These are phyloP conservation scores for Lepetodrilus schrolli DNA, from an alignment of 2,888 invertebrate genomes.

Conservation along the genomic window DNA sequence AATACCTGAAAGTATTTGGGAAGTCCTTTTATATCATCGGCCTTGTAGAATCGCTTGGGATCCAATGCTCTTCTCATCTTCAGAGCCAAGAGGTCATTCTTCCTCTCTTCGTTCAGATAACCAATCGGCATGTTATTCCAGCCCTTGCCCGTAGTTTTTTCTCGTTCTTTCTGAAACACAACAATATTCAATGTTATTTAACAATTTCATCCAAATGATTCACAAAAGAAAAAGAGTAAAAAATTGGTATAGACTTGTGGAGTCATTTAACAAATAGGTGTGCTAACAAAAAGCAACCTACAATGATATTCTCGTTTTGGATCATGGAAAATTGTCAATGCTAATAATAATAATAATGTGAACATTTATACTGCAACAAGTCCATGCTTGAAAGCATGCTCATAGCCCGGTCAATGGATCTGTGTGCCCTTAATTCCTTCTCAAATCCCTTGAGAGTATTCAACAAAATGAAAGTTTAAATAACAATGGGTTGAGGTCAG, in stretches of 20 bases:
- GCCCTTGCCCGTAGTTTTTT: slow-evolving; percentile 86
- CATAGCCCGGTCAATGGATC: too few species aligned
- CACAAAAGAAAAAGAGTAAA: background rate
- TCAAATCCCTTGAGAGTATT: too few species aligned
- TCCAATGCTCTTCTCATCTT: slow-evolving; percentile 94
- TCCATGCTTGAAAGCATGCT: too few species aligned
- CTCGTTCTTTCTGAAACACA: slow-evolving; percentile 78
- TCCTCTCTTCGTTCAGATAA: slow-evolving; percentile 90
- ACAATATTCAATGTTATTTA: background rate
- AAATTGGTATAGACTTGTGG: background rate
- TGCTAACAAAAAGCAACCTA: too few species aligned
- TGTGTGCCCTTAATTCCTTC: too few species aligned
- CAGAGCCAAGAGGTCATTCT: slow-evolving; percentile 89
- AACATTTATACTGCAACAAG: too few species aligned
- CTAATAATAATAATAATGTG: too few species aligned
- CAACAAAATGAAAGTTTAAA: too few species aligned
- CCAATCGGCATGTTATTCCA: slow-evolving; percentile 94
- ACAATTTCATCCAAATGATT: background rate
- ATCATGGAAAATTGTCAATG: background rate
- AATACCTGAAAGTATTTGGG: slow-evolving; percentile 94
- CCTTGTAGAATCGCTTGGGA: slow-evolving; percentile 95
- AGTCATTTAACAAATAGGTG: too few species aligned
- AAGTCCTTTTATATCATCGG: slow-evolving; percentile 87
- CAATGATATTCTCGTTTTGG: background rate
- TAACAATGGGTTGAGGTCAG: too few species aligned